phyloP scores from a whole-genome alignment of 2,113 vertebrate species.

The Nothobranchius kuhntae region DNA sequence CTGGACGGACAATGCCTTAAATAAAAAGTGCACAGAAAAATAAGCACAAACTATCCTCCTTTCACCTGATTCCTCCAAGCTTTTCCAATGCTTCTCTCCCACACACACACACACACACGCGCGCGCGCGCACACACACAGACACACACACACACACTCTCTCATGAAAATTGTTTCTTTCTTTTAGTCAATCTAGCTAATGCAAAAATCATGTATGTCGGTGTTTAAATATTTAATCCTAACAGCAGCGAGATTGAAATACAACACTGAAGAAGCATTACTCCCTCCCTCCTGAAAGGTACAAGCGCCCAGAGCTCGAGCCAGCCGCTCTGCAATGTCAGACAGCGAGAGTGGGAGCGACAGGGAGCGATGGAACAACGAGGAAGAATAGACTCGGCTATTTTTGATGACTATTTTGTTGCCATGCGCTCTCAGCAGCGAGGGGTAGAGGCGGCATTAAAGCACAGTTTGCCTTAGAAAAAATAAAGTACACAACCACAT shows the following conservation, averaged over 20 bases:
- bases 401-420: slow-evolving; percentile 61
- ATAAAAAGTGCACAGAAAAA: slow-evolving; percentile 70
- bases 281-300: slow-evolving; percentile 65
- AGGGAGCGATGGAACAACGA: slow-evolving; percentile 35
- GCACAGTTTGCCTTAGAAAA: slow-evolving; percentile 49
- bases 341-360: slow-evolving; percentile 41
- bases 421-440: slow-evolving; percentile 47
- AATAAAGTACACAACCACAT: slow-evolving; percentile 50
- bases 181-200: slow-evolving; percentile 82
- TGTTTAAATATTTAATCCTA: slow-evolving; percentile 80
- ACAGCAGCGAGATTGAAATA: slow-evolving; percentile 76
- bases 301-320: slow-evolving; percentile 44
- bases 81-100: not conserved
- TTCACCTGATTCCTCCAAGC: slow-evolving; percentile 47
- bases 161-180: slow-evolving; percentile 74
- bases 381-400: slow-evolving; percentile 53
- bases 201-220: slow-evolving; percentile 81
- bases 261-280: slow-evolving; percentile 69
- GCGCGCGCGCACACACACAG: slow-evolving; percentile 18
- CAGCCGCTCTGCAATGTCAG: slow-evolving; percentile 55
- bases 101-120: slow-evolving; percentile 13
- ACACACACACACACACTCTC: slow-evolving; percentile 23
- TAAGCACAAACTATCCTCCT: slow-evolving; percentile 56
- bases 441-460: slow-evolving; percentile 59
- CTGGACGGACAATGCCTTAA: slow-evolving; percentile 67